Evolutionary conservation across 2,888 invertebrate species (phyloP).

Genomic region (Drosophila paranaensis): DNA sequence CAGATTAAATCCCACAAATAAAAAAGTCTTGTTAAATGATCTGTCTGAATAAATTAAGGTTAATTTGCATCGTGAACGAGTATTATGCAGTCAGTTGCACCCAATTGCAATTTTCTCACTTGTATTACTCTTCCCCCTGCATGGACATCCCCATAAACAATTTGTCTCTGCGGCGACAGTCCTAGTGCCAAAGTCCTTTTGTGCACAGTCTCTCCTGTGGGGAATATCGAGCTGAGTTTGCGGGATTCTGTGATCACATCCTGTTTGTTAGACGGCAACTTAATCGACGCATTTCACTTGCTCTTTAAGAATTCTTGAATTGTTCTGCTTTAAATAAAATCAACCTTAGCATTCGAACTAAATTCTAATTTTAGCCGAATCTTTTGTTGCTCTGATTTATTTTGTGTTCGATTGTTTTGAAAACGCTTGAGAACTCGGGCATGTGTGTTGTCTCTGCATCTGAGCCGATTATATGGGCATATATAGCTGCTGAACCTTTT

Average conservation of each 20-base stretch:
- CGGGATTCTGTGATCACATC: conserved; percentile 9
- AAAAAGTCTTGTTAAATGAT: too few species aligned
- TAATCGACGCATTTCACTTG: background rate
- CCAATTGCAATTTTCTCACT: conserved; percentile 2
- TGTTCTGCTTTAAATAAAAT: background rate
- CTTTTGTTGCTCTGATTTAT: conserved; percentile 34
- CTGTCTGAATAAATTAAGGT: too few species aligned
- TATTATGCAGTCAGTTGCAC: background rate
- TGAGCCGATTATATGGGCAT: background rate
- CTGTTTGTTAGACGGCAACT: background rate
- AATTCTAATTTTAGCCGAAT: conserved; percentile 49
- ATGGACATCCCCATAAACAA: conserved; percentile 46
- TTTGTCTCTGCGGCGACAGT: conserved; percentile 38
- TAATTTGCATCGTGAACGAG: background rate
- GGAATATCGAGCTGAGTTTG: conserved; percentile 11
- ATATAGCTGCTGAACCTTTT: conserved; percentile 6
- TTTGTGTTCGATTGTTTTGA: conserved; percentile 15
- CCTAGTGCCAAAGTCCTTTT: conserved; percentile 15
- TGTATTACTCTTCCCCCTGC: conserved; percentile 40
- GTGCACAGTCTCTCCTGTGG: conserved; percentile 3
- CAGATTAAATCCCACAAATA: too few species aligned
- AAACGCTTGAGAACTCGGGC: conserved; percentile 29
- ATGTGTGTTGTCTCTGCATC: background rate
- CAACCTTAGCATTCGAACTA: conserved; percentile 8
- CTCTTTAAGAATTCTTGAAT: background rate